Evolutionary conservation across 1,140 invertebrate species (phyloP).

Genomic region (Drosophila leontia): DNA sequence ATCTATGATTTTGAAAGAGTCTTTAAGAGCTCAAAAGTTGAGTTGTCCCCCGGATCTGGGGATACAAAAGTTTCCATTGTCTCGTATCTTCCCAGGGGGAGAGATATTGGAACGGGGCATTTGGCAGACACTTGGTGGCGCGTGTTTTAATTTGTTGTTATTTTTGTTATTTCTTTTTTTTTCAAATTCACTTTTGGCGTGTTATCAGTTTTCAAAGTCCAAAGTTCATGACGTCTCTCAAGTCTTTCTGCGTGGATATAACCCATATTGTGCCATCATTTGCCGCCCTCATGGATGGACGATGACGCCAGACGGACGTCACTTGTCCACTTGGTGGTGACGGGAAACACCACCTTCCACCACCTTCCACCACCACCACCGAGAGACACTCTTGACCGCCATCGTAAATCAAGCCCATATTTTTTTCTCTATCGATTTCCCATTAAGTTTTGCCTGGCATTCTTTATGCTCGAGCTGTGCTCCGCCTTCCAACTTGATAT

Average conservation of each 20-base stretch:
- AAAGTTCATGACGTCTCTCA: constrained; percentile 33
- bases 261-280: constrained; percentile 24
- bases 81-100: constrained; percentile 11
- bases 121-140: constrained; percentile 32
- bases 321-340: neutral
- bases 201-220: constrained; percentile 44
- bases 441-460: constrained; percentile 76
- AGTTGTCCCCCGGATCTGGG: neutral
- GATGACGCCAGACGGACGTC: constrained; percentile 25
- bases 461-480: constrained; percentile 39
- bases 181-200: constrained; percentile 40
- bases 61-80: constrained; percentile 29
- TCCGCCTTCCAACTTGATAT: constrained; percentile 22
- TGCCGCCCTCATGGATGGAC: constrained; percentile 9
- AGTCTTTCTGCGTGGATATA: constrained; percentile 8
- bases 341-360: neutral
- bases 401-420: constrained; percentile 41
- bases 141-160: constrained; percentile 11
- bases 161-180: neutral
- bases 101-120: constrained; percentile 11
- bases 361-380: neutral
- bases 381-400: constrained; percentile 12
- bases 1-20: neutral
- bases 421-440: constrained; percentile 65
- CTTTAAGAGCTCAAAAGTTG: neutral